Percentiles rank a stretch among this genome's conserved stretches.
Conservation (phyloP, 2,888 invertebrate genomes). For the Drosophila yooni region DNA sequence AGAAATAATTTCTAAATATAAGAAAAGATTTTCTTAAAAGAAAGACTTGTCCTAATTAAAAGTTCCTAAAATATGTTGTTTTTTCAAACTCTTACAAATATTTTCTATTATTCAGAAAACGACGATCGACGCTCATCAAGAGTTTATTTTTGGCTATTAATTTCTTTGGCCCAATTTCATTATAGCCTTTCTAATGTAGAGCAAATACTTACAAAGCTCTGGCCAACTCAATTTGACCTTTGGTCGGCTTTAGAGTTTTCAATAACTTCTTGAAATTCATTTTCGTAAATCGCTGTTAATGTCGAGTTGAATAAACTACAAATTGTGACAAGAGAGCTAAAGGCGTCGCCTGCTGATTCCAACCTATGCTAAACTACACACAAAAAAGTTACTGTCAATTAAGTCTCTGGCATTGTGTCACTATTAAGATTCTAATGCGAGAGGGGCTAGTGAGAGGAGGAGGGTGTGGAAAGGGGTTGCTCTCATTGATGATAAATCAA, state of each 20-base stretch:
- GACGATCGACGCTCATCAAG: background rate
- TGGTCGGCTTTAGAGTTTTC: slow-evolving; percentile 17
- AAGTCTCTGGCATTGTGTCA: slow-evolving; percentile 23
- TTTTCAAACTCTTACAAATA: no score
- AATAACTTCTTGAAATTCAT: slow-evolving; percentile 53
- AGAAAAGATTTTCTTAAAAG: no score
- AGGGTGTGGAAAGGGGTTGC: background rate
- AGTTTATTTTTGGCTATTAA: background rate
- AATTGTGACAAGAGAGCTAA: background rate
- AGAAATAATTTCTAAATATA: no score
- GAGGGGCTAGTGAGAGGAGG: background rate
- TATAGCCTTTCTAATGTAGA: background rate
- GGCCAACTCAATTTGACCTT: slow-evolving; percentile 31
- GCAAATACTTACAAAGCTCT: slow-evolving; percentile 58
- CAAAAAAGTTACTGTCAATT: slow-evolving; percentile 26
- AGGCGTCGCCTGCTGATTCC: slow-evolving; percentile 29
- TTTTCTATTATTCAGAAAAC: no score
- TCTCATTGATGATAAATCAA: slow-evolving; percentile 54
- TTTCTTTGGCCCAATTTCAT: background rate
- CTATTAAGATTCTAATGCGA: background rate
- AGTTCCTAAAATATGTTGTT: no score
- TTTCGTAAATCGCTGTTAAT: slow-evolving; percentile 16
- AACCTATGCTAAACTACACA: background rate
- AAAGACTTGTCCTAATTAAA: no score
- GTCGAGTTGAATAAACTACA: slow-evolving; percentile 22